phyloP scores from a whole-genome alignment of 2,888 invertebrate genomes.

The Cosmorhoe ocellata region DNA sequence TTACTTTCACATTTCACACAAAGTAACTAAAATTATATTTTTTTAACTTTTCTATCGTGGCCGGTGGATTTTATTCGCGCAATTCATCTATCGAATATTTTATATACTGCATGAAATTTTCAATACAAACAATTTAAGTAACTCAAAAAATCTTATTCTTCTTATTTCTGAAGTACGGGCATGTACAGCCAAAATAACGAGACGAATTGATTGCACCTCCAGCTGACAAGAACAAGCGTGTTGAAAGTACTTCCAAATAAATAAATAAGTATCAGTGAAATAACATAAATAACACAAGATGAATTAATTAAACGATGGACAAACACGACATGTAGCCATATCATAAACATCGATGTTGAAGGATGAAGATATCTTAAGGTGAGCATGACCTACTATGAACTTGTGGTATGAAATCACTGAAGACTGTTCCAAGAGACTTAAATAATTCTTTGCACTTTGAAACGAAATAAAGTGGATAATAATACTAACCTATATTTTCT shows the following conservation, averaged over 20 bases:
- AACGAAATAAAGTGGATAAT: no score
- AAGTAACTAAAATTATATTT: no score
- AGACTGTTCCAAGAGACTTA: no score
- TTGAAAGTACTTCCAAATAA: constrained; percentile 28
- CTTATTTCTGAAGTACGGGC: not conserved
- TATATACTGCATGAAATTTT: no score
- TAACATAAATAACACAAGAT: constrained; percentile 11
- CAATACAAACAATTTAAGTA: not conserved
- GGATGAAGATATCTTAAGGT: constrained; percentile 11
- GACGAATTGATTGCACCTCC: constrained; percentile 16
- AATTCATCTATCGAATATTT: no score
- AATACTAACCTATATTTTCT: no score
- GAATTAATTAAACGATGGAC: constrained; percentile 30
- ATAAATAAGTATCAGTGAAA: constrained; percentile 24
- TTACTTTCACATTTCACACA: no score
- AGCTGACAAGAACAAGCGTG: constrained; percentile 27
- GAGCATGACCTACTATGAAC: not conserved
- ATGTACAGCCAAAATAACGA: constrained; percentile 17
- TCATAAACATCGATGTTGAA: constrained; percentile 27
- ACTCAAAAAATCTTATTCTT: not conserved
- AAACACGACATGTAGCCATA: constrained; percentile 32
- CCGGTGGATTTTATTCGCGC: no score
- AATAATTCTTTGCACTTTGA: no score
- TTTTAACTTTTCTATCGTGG: no score
- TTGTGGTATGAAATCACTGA: not conserved